Conservation (phyloP, 2,797 vertebrate species). For the Alfaro cultratus region DNA sequence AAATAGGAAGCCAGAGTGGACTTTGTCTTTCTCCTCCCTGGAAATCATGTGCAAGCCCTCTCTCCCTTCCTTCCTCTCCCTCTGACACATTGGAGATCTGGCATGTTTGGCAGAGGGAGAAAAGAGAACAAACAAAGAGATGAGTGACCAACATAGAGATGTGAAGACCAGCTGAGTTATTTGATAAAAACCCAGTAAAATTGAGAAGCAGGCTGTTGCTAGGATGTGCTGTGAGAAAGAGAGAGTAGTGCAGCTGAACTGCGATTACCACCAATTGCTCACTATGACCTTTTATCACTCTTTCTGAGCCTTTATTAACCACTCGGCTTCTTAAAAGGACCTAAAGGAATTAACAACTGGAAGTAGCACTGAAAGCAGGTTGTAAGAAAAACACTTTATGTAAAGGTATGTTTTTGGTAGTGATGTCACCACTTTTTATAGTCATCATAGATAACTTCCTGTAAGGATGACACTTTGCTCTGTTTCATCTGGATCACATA, state of each 20-base stretch:
- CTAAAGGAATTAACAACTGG: conserved; percentile 42
- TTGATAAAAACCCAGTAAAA: conserved; percentile 77
- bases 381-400: conserved; percentile 22
- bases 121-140: conserved; percentile 73
- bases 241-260: conserved; percentile 67
- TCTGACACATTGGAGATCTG: conserved; percentile 67
- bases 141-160: conserved; percentile 69
- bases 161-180: conserved; percentile 76
- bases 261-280: conserved; percentile 72
- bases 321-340: conserved; percentile 50
- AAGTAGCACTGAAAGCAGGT: conserved; percentile 14
- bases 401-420: conserved; percentile 23
- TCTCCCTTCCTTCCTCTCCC: conserved; percentile 66
- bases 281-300: conserved; percentile 61
- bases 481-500: background rate
- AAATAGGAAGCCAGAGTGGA: conserved; percentile 61
- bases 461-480: background rate
- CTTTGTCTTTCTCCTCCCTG: conserved; percentile 54
- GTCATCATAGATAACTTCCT: background rate
- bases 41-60: conserved; percentile 60
- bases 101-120: conserved; percentile 75
- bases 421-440: background rate
- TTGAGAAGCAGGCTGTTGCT: conserved; percentile 73
- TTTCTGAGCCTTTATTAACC: conserved; percentile 58
- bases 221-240: conserved; percentile 69